Percentiles rank a stretch among this genome's conserved stretches.
phyloP scores from a whole-genome alignment of 2,113 vertebrate genomes.

The Anthoscopus minutus region DNA sequence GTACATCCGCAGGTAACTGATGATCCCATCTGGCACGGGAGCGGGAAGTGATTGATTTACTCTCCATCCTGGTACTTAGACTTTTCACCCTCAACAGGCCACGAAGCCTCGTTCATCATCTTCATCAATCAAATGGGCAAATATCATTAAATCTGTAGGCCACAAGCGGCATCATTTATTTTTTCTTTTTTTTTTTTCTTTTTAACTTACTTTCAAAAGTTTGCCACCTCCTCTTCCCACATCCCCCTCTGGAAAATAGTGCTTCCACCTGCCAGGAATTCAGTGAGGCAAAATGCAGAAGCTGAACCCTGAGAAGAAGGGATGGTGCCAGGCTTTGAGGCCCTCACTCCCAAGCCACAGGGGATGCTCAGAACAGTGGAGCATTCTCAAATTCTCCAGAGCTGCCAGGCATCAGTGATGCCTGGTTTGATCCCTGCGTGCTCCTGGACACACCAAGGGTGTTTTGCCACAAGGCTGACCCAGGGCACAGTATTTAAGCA shows the following conservation, averaged over 20 bases:
- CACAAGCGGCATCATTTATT: constrained; percentile 18
- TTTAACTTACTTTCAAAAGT: not conserved
- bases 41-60: constrained; percentile 69
- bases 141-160: constrained; percentile 58
- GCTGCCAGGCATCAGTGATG: too few relatives aligned
- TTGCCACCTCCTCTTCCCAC: not conserved
- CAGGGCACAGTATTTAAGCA: not conserved
- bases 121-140: constrained; percentile 71
- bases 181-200: not conserved
- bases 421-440: not conserved
- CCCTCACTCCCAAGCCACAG: not conserved
- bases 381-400: not conserved
- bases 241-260: not conserved
- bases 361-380: not conserved
- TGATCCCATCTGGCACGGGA: constrained; percentile 63
- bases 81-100: constrained; percentile 61
- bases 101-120: not conserved
- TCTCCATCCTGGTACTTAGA: constrained; percentile 55
- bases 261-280: not conserved
- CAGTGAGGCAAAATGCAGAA: not conserved
- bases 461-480: not conserved
- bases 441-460: not conserved
- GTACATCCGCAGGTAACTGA: constrained; percentile 64
- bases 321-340: not conserved
- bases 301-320: not conserved